Base-by-base conservation (phyloP, 2,113 vertebrate species). In the Caranx melampygus region DNA sequence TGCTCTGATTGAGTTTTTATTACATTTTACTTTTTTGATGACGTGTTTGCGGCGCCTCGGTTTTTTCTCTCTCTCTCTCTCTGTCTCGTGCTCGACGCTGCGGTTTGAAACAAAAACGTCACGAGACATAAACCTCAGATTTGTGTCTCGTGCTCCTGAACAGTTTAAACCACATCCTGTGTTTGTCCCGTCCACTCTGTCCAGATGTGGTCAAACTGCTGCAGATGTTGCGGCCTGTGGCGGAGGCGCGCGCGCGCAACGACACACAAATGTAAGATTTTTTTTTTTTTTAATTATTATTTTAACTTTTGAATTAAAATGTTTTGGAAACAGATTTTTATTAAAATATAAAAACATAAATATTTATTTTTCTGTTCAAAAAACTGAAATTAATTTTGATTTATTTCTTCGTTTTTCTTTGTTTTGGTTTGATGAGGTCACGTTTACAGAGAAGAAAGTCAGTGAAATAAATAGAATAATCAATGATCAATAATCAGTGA, bases 181-280 rank as follows among this genome's bases (percentile, higher is more conserved):
- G 49, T 73, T 64, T 51, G 26, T 37, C 3, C 4, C 51, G 37
- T 37, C 47, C 37, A 63, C 40, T 2, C 64, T 35, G 51, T 33
- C 5, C 71, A 74, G 57, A 58, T 75, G 61, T 58, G 64, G 60
- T 21, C 40, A 21, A 49, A 57, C 21, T n/a, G 64, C 51, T 66
- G 83, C 79, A 52, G 45, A 2, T 26, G 40, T 26, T 86, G 74
- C 49, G 81, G 84, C 81, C 87, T 87, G 72, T 15, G 52, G 2
- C 2, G 47, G 7, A 42, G n/a, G 61, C 33, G 18, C 9, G 34
- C 3, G 14, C 21, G n/a, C 26, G 26, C 26, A 26, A 26, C 6
- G 4, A 35, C 20, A 20, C 40, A 47, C 44, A 71, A 3, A 51
- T 9, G 0, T 26, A 20, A 9, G 3, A n/a, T 44, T 1, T 13